Percentiles rank a stretch among this genome's conserved stretches.
phyloP scores from a whole-genome alignment of 2,888 invertebrate species.

The Agrochola lychnidis region DNA sequence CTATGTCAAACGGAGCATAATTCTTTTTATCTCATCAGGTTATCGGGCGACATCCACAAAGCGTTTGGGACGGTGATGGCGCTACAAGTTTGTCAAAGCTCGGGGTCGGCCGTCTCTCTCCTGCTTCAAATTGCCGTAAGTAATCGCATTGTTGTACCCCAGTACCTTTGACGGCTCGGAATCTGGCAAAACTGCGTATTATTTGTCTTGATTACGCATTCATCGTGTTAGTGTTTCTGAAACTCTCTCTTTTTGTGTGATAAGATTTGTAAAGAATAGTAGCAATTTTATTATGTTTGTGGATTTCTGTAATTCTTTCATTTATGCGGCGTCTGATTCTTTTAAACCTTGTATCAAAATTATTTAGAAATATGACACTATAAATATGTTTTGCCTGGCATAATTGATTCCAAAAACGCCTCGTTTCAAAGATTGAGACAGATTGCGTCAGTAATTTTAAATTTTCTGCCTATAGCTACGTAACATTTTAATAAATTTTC shows the following conservation, averaged over 20 bases:
- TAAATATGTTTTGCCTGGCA: background rate
- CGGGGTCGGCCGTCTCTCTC: constrained; percentile 79
- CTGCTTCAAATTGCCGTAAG: constrained; percentile 76
- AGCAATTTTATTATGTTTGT: constrained; percentile 34
- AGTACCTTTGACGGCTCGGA: constrained; percentile 47
- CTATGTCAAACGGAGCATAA: constrained; percentile 50
- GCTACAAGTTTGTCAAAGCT: constrained; percentile 82
- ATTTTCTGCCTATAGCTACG: constrained; percentile 13
- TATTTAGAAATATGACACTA: background rate
- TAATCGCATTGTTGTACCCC: constrained; percentile 65
- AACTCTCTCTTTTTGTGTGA: constrained; percentile 36
- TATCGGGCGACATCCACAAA: constrained; percentile 81
- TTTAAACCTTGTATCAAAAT: background rate
- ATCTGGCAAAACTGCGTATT: constrained; percentile 57
- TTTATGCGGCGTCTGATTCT: background rate
- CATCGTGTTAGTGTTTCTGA: constrained; percentile 41
- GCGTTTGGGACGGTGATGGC: constrained; percentile 85
- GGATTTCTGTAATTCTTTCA: background rate
- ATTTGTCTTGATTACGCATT: constrained; percentile 59
- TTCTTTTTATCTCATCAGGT: constrained; percentile 70
- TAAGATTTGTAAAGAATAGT: constrained; percentile 39
- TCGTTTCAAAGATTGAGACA: constrained; percentile 20
- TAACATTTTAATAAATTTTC: constrained; percentile 49
- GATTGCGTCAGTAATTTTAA: constrained; percentile 30
- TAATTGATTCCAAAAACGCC: constrained; percentile 26